Percentiles rank a stretch among this genome's conserved stretches.
Conservation (phyloP, 2,797 vertebrate genomes). For the Zenarchopterus dispar region DNA sequence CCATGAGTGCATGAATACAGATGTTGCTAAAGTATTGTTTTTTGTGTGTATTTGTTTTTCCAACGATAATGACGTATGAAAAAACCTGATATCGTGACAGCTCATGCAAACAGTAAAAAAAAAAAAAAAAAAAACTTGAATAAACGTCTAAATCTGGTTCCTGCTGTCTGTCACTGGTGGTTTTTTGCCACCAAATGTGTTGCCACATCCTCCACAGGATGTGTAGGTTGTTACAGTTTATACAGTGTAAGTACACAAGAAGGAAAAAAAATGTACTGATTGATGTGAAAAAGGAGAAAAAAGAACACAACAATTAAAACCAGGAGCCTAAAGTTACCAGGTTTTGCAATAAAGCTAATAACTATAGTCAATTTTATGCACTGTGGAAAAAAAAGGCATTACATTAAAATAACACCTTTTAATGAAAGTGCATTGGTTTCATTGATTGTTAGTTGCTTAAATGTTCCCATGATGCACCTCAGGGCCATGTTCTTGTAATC, state of each 20-base stretch:
- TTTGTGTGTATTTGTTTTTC: no score
- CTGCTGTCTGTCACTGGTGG: constrained; percentile 51
- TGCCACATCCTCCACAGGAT: constrained; percentile 61
- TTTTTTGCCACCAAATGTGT: constrained; percentile 50
- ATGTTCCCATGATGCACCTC: no score
- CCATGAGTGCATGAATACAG: no score
- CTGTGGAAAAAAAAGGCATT: no score
- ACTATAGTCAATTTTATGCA: no score
- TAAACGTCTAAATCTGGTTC: constrained; percentile 34
- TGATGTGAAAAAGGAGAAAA: neutral
- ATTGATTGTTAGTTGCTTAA: no score
- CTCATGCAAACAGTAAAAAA: neutral
- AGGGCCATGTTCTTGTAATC: no score
- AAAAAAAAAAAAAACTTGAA: neutral
- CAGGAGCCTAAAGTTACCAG: neutral
- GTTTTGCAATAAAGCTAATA: no score
- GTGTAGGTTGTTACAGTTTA: constrained; percentile 30
- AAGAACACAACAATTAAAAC: neutral
- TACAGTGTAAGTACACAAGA: neutral
- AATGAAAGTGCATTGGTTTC: no score
- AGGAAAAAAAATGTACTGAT: neutral
- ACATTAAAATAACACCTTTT: no score
- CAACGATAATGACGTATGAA: no score
- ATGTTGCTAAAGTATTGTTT: no score
- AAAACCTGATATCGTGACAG: neutral